Conservation (phyloP, 2,797 vertebrate species). For the Intellagama lesueurii region DNA sequence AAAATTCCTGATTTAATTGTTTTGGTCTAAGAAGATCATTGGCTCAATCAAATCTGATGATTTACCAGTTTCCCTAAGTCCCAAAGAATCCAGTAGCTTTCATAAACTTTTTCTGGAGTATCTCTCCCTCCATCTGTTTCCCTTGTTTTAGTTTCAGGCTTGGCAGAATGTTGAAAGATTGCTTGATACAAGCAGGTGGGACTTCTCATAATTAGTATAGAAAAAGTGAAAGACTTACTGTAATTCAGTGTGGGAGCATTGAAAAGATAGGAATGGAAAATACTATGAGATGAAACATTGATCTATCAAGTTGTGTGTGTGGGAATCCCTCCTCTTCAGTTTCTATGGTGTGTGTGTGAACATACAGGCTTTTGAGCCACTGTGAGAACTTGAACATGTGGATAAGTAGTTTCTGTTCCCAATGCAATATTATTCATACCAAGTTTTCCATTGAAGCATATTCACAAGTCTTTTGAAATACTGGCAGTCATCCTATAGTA, state of each 20-base stretch:
- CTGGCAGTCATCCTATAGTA: too few species aligned
- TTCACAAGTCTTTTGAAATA: too few species aligned
- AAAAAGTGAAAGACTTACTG: background rate
- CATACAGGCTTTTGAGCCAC: too few species aligned
- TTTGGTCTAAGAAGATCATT: background rate
- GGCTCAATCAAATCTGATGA: background rate
- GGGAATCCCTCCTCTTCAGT: background rate
- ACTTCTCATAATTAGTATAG: background rate
- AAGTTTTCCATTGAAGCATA: too few species aligned
- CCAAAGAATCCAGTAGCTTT: conserved; percentile 5
- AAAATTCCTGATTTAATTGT: conserved; percentile 56
- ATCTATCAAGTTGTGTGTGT: background rate
- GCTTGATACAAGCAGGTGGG: background rate
- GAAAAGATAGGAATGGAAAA: background rate
- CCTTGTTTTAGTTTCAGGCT: background rate
- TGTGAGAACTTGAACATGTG: too few species aligned
- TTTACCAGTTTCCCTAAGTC: background rate
- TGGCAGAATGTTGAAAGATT: background rate
- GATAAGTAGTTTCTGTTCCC: too few species aligned
- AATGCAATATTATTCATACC: too few species aligned
- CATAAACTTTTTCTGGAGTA: background rate
- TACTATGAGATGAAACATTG: background rate
- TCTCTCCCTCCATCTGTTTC: background rate
- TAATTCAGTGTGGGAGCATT: background rate
- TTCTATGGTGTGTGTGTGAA: too few species aligned